Percentiles rank a stretch among this genome's conserved stretches.
Evolutionary conservation across 30 jellyfish, hydroid and myxozoan genomes (phyloP).

Genomic region (Mastigias papua): DNA sequence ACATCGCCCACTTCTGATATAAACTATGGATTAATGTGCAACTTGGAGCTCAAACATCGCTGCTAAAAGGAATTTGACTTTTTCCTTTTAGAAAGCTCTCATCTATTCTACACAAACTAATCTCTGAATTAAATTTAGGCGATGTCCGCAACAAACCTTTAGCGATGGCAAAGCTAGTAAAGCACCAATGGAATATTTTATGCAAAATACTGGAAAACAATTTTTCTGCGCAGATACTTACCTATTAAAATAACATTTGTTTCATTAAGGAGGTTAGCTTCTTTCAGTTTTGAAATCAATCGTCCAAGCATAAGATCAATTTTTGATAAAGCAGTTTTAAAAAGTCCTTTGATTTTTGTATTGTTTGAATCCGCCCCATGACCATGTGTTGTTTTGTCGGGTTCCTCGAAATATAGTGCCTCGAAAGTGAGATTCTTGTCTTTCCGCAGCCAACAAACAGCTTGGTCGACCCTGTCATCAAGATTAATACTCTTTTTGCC

Average conservation of each 20-base stretch:
- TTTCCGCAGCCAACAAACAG: conserved; percentile 72
- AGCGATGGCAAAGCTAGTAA: background rate
- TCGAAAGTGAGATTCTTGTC: conserved; percentile 75
- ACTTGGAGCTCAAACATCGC: too few relatives aligned
- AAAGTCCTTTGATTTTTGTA: conserved; percentile 17
- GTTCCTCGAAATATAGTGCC: conserved; percentile 76
- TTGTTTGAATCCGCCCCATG: conserved; percentile 63
- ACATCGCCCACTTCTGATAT: too few relatives aligned
- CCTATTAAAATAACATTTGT: conserved; percentile 82
- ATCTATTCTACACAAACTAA: too few relatives aligned
- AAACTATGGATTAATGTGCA: too few relatives aligned
- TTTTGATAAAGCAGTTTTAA: conserved; percentile 53
- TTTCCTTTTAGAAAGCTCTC: too few relatives aligned
- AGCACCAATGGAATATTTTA: background rate
- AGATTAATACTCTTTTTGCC: conserved; percentile 21
- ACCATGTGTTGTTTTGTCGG: conserved; percentile 84
- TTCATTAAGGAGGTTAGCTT: conserved; percentile 34
- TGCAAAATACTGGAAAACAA: background rate
- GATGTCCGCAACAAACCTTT: background rate
- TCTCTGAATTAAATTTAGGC: too few relatives aligned
- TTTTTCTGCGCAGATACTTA: too few relatives aligned
- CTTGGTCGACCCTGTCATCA: conserved; percentile 62
- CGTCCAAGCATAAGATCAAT: conserved; percentile 71
- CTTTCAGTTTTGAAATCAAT: conserved; percentile 40
- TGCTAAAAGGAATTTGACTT: too few relatives aligned